These are phyloP conservation scores for Nudaria mundana DNA, from an alignment of 2,888 invertebrate species.

Conservation along the genomic window DNA sequence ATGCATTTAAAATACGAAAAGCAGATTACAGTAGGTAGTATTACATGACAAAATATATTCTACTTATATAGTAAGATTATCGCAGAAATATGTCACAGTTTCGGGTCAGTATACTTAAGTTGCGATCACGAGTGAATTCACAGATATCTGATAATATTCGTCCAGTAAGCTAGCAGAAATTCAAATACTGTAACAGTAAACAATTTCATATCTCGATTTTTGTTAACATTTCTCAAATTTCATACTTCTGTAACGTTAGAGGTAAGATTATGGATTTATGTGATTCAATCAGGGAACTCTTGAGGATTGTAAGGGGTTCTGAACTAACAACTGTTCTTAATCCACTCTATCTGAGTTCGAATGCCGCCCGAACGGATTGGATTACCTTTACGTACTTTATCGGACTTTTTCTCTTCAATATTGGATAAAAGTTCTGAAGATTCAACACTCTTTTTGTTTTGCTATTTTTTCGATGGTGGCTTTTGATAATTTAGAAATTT, in stretches of 20 bases:
- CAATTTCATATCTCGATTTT: constrained; percentile 58
- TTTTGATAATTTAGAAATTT: no score
- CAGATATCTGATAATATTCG: constrained; percentile 57
- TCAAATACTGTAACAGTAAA: constrained; percentile 65
- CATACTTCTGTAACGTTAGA: constrained; percentile 41
- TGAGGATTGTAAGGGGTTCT: constrained; percentile 30
- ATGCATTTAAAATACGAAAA: no score
- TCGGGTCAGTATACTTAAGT: constrained; percentile 51
- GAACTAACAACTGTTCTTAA: constrained; percentile 43
- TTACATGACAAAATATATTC: no score
- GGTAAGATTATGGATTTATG: constrained; percentile 41
- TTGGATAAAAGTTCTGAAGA: constrained; percentile 31
- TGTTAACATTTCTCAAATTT: constrained; percentile 53
- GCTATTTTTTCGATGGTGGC: no score
- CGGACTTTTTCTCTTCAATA: constrained; percentile 34
- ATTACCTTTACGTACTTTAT: constrained; percentile 39
- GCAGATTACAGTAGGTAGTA: no score
- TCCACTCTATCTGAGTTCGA: constrained; percentile 35
- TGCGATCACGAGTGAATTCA: constrained; percentile 42
- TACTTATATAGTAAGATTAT: no score
- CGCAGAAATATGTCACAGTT: constrained; percentile 20
- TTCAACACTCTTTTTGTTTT: constrained; percentile 24
- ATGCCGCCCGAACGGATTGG: constrained; percentile 39
- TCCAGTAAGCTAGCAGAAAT: constrained; percentile 54
- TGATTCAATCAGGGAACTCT: constrained; percentile 38